These are phyloP conservation scores for Pseudocheirus occidentalis DNA, from an alignment of 2,797 vertebrate species.

Conservation along the genomic window DNA sequence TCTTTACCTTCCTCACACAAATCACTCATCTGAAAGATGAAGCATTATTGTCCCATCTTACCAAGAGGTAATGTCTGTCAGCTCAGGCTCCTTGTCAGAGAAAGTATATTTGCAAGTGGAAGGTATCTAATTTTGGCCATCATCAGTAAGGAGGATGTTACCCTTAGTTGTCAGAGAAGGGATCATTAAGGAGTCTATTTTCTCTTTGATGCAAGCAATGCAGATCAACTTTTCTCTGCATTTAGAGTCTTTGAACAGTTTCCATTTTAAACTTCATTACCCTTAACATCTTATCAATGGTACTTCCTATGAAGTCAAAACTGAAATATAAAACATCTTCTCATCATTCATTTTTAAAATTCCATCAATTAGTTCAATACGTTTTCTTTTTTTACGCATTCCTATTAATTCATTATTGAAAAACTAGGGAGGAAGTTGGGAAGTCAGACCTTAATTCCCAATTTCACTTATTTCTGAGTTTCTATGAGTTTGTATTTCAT, in stretches of 20 bases:
- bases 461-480: not conserved
- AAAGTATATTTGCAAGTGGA: constrained; percentile 63
- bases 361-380: constrained; percentile 43
- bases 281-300: constrained; percentile 61
- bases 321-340: constrained; percentile 56
- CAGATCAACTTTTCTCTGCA: constrained; percentile 69
- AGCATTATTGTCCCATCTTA: constrained; percentile 59
- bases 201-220: constrained; percentile 59
- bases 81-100: constrained; percentile 53
- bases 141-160: constrained; percentile 72
- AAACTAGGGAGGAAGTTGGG: constrained; percentile 39
- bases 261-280: constrained; percentile 61
- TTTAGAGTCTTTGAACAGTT: constrained; percentile 69
- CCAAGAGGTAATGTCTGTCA: constrained; percentile 63
- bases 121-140: constrained; percentile 75
- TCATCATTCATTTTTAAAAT: constrained; percentile 33
- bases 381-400: constrained; percentile 31
- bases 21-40: constrained; percentile 70
- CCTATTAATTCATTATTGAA: constrained; percentile 38
- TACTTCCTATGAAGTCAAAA: constrained; percentile 46
- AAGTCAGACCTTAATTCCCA: not conserved
- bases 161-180: constrained; percentile 75
- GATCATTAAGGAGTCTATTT: constrained; percentile 74
- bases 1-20: constrained; percentile 59
- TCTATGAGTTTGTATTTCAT: not conserved